Evolutionary conservation across 2,113 vertebrate genomes (phyloP).

Genomic region (Dromiciops gliroides): DNA sequence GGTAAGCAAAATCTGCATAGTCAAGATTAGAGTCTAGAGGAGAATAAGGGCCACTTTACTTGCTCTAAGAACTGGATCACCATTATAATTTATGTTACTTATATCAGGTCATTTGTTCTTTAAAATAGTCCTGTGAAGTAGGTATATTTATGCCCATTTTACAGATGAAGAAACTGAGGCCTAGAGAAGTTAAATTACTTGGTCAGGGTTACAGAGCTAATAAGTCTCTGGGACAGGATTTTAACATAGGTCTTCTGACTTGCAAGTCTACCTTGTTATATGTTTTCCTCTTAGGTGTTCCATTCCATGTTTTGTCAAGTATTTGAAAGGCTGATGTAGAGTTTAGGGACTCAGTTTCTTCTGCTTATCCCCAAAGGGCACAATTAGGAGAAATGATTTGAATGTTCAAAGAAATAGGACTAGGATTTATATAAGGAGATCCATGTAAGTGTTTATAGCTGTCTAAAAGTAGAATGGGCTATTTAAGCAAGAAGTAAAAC

Average conservation of each 20-base stretch:
- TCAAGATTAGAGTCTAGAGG: background rate
- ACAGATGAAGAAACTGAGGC: background rate
- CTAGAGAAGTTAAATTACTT: background rate
- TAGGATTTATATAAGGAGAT: background rate
- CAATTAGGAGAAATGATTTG: background rate
- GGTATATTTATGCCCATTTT: background rate
- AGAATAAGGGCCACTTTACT: background rate
- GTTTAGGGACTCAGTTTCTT: background rate
- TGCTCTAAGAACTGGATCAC: background rate
- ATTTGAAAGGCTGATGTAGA: background rate
- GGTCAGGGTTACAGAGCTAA: background rate
- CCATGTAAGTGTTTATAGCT: background rate
- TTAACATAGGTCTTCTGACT: background rate
- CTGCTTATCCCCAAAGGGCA: background rate
- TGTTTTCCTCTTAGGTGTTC: background rate
- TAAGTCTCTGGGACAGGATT: background rate
- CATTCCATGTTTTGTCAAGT: background rate
- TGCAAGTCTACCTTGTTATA: background rate
- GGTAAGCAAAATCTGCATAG: background rate
- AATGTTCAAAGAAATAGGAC: background rate
- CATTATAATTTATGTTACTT: background rate
- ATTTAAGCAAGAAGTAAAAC: background rate
- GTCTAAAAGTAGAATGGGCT: background rate
- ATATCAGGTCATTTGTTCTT: background rate
- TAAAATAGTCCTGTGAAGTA: background rate